Conservation (phyloP, 2,113 vertebrate species). For the Danio rerio region GRCz12tu NC_133191.1:6194501-6195000, state of each 20-base stretch:
- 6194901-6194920: slow-evolving; percentile 21
- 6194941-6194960: background rate
- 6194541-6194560: background rate
- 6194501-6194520: too few species aligned
- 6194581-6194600: slow-evolving; percentile 27
- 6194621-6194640: slow-evolving; percentile 54
- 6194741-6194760: slow-evolving; percentile 60
- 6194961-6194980: slow-evolving; percentile 27
- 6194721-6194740: slow-evolving; percentile 57
- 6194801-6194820: slow-evolving; percentile 32
- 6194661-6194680: slow-evolving; percentile 44
- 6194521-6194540: background rate
- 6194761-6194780: slow-evolving; percentile 58
- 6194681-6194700: slow-evolving; percentile 53
- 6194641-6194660: slow-evolving; percentile 45
- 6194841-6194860: slow-evolving; percentile 9
- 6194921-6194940: background rate
- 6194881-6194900: slow-evolving; percentile 28
- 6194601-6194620: slow-evolving; percentile 46
- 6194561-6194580: slow-evolving; percentile 15
- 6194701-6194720: slow-evolving; percentile 60
- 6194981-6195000: slow-evolving; percentile 1
- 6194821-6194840: slow-evolving; percentile 16
- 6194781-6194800: slow-evolving; percentile 42
- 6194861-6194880: slow-evolving; percentile 13